Conservation (phyloP, 2,888 invertebrate species). For the Drosophila falleni region DNA sequence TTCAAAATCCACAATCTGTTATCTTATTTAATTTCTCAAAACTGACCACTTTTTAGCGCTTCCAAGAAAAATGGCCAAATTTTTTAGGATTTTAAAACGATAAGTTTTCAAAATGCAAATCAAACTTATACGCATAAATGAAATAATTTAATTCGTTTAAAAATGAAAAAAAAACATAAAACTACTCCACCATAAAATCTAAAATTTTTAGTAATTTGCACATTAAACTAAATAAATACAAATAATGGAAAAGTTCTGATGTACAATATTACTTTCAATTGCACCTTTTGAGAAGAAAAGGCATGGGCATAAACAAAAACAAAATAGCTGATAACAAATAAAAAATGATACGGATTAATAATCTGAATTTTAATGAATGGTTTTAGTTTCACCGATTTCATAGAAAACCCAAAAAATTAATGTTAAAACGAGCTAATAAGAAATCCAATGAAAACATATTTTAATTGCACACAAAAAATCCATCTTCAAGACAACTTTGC, state of each 20-base stretch:
- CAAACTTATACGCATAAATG: conserved; percentile 44
- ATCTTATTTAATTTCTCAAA: conserved; percentile 54
- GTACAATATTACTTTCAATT: conserved; percentile 60
- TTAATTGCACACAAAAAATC: conserved; percentile 50
- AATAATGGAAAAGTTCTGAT: conserved; percentile 26
- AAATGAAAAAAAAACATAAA: conserved; percentile 7
- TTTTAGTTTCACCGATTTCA: conserved; percentile 69
- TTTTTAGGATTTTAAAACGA: conserved; percentile 70
- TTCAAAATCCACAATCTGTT: conserved; percentile 36
- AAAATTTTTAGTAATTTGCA: conserved; percentile 56
- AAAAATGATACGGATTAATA: conserved; percentile 27
- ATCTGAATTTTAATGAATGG: conserved; percentile 52
- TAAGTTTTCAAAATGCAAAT: conserved; percentile 44
- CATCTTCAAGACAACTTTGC: conserved; percentile 63
- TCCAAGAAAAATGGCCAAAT: conserved; percentile 85
- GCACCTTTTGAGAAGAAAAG: conserved; percentile 66
- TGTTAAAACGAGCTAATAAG: conserved; percentile 8
- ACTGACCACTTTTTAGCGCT: conserved; percentile 84
- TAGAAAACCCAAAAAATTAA: conserved; percentile 28
- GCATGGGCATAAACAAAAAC: conserved; percentile 38
- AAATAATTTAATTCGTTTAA: conserved; percentile 54
- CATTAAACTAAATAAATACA: conserved; percentile 40
- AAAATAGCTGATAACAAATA: conserved; percentile 53
- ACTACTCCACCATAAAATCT: conserved; percentile 45
- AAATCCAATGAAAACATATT: conserved; percentile 37